Evolutionary conservation across 2,888 invertebrate species (phyloP), one percentile per base, ranked within the genome.

Genomic region (Eretmocerus hayati): DNA sequence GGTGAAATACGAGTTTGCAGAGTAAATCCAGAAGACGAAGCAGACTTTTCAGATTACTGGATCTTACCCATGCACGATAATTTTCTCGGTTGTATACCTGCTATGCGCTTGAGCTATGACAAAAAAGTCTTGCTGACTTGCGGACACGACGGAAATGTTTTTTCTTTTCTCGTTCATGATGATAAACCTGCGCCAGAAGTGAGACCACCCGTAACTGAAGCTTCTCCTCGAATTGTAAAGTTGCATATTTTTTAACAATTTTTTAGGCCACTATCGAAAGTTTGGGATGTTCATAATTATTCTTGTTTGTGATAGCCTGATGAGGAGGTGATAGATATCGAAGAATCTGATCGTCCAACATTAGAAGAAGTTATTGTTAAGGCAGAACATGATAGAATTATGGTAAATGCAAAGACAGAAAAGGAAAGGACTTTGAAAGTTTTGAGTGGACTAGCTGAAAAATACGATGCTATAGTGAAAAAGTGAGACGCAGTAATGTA

Each of bases 71-170:
- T 88, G 84, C 90, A 90, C 63, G 87, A 89, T 64, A 77, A 78
- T 37, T 77, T 78, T 48, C 82, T 83, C 22, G 89, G 89, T 6
- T 74, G 73, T 13, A 77, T 90, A 23, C 78, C 81, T 0, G 74
- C 75, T 48, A 72, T 90, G 46, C 75, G 79, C 48, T 77, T 83
- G 53, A 84, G 81, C 60, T 72, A 71, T 45, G 81, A 87, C 66
- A 74, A 77, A 57, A 74, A 70, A 73, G 61, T 62, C 50, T 54
- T 87, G 6, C 79, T 81, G 48, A 77, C 83, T 1, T 78, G 83
- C 59, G 90, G 89, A 0, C 63, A 75, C 16, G 89, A 89, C 66
- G 87, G 88, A 4, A 88, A 89, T 63, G 75, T 90, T 42, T 90
- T 90, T 63, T 77, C 83, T 0, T 89, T 80, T 60, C 60, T 39